Base-by-base conservation (phyloP, 2,888 invertebrate genomes). In the Petrophora chlorosata region DNA sequence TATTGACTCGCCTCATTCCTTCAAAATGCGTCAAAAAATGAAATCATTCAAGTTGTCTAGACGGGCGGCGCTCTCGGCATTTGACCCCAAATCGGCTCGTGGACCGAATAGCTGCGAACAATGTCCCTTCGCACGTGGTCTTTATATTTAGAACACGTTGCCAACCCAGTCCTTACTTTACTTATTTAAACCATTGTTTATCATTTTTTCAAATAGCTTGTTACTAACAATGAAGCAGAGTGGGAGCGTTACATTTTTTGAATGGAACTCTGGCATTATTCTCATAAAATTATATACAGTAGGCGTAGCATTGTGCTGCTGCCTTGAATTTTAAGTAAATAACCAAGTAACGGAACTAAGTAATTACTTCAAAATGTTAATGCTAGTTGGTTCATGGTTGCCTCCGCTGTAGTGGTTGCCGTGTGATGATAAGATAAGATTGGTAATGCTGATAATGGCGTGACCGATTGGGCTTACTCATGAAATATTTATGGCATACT, bases 51-150 rank as follows among this genome's bases (percentile, higher is more conserved):
- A 22, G 34, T 39, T 40, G 76, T 74, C 72, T 73, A 79, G 76
- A 79, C 73, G 61, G 41, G 48, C 53, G 76, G 12, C 15, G 28
- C 28, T 41, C 12, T 44, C 43, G 42, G 43, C 62, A 73, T 73
- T 75, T 85, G 85, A 85, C 85, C 85, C 70, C 76, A 82, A 66
- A 82, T 66, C 64, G 66, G 61, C 65, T 73, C 70, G 65, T 59
- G 67, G 38, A 33, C 38, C 16, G 43, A 39, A 33, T 23, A 16
- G 25, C 41, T 43, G 59, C 62, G 77, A 73, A 73, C 78, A 73
- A 67, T 79, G 80, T 80, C 76, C 78, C 76, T 74, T 61, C 66
- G 70, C 85, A 86, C 87, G 87, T 87, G 88, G 81, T 74, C 45
- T 56, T 60, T 80, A 79, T 67, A 78, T 76, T 74, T 81, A 79